Evolutionary conservation across 92 coral and sea anemone species (phyloP).

Genomic region (Actinostola sp.): DNA sequence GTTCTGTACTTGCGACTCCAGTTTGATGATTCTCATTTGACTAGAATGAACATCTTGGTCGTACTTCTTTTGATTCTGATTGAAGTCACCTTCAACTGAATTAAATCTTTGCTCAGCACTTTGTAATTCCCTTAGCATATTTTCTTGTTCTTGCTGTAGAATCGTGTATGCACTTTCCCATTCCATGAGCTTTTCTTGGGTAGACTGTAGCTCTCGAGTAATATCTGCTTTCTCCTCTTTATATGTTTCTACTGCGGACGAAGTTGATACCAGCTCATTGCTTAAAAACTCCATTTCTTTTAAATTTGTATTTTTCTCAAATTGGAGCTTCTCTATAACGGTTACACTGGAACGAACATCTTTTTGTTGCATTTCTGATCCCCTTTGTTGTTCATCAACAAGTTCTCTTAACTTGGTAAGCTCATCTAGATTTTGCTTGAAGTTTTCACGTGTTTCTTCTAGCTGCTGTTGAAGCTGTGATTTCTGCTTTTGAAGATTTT

Average conservation of each 20-base stretch:
- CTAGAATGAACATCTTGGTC: conserved; percentile 75
- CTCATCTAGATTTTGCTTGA: conserved; percentile 65
- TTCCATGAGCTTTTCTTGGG: conserved; percentile 64
- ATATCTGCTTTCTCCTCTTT: conserved; percentile 71
- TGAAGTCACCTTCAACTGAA: conserved; percentile 69
- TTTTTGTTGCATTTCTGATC: conserved; percentile 47
- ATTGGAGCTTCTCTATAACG: conserved; percentile 71
- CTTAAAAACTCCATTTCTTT: conserved; percentile 68
- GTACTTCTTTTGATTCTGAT: conserved; percentile 56
- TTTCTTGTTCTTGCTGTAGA: conserved; percentile 82
- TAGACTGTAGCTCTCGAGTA: conserved; percentile 62
- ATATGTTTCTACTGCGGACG: conserved; percentile 61
- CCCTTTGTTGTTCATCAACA: conserved; percentile 69
- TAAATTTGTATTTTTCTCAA: conserved; percentile 61
- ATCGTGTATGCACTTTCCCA: conserved; percentile 72
- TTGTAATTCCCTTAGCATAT: conserved; percentile 52
- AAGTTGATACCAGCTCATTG: conserved; percentile 58
- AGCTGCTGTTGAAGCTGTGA: conserved; percentile 70
- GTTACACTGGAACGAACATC: conserved; percentile 69
- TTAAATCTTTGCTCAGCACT: conserved; percentile 60
- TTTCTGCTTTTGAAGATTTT: conserved; percentile 69
- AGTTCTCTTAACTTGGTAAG: conserved; percentile 45
- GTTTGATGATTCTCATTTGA: conserved; percentile 75
- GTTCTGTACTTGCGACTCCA: conserved; percentile 83
- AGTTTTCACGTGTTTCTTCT: conserved; percentile 69